A percentile compares a stretch with the other conserved stretches of the same genome.
Conservation (phyloP, 2,797 vertebrate species). For the Trachurus trachurus region DNA sequence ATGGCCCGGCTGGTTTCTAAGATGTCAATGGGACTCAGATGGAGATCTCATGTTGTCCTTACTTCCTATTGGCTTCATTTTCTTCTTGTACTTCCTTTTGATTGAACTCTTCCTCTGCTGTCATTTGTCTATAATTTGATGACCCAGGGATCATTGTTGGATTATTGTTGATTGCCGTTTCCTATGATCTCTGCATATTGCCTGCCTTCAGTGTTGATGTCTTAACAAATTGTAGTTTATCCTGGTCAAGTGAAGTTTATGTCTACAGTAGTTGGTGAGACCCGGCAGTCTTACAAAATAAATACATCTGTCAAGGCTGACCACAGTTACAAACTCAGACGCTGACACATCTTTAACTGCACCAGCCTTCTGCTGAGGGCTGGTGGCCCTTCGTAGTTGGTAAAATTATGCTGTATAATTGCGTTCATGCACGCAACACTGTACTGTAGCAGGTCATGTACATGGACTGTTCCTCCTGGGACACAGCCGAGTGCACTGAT, state of each 20-base stretch:
- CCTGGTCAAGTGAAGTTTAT: neutral
- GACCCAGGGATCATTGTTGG: neutral
- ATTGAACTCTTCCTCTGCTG: neutral
- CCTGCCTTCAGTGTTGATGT: neutral
- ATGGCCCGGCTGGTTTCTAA: neutral
- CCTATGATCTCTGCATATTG: neutral
- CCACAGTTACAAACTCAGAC: neutral
- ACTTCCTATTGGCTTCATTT: too few species aligned
- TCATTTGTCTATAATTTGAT: conserved; percentile 1
- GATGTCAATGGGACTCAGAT: conserved; percentile 19
- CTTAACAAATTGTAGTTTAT: conserved; percentile 19
- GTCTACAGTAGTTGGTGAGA: conserved; percentile 2
- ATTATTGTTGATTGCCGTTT: neutral
- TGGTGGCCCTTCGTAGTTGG: conserved; percentile 32
- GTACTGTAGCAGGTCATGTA: conserved; percentile 36
- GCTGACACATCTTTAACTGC: conserved; percentile 13
- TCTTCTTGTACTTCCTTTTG: neutral
- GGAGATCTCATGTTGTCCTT: conserved; percentile 5
- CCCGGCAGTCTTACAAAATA: neutral
- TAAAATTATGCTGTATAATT: conserved; percentile 64
- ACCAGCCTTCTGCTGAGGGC: conserved; percentile 40
- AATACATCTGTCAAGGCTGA: conserved; percentile 1
- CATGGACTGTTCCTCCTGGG: conserved; percentile 39
- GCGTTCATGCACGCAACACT: conserved; percentile 60
- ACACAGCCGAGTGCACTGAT: conserved; percentile 30